Evolutionary conservation across 2,888 invertebrate genomes (phyloP).

Genomic region (Drosophila dives): DNA sequence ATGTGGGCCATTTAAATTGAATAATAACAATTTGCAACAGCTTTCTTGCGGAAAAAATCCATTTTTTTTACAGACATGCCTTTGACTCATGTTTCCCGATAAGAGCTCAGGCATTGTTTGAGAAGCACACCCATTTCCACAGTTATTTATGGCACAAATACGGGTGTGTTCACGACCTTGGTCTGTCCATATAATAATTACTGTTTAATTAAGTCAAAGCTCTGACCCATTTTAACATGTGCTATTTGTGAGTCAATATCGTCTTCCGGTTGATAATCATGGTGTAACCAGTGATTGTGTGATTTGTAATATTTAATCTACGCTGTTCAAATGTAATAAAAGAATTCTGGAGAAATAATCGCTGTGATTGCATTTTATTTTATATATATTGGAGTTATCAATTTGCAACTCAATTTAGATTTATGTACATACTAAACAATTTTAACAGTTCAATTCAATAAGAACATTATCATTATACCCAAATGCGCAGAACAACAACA

Average conservation of each 20-base stretch:
- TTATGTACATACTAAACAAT: constrained; percentile 21
- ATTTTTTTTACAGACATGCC: not conserved
- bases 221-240: constrained; percentile 38
- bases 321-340: not conserved
- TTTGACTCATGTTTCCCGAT: constrained; percentile 35
- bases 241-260: constrained; percentile 35
- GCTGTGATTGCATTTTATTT: constrained; percentile 6
- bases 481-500: constrained; percentile 29
- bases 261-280: constrained; percentile 19
- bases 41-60: not conserved
- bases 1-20: constrained; percentile 49
- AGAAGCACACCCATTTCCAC: constrained; percentile 32
- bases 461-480: constrained; percentile 42
- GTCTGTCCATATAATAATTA: constrained; percentile 19
- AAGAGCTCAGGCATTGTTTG: constrained; percentile 18
- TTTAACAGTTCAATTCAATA: constrained; percentile 66
- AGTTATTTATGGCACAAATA: constrained; percentile 6
- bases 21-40: constrained; percentile 46
- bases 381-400: constrained; percentile 16
- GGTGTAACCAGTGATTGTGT: constrained; percentile 12
- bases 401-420: constrained; percentile 35
- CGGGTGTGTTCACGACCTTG: constrained; percentile 31
- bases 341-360: not conserved
- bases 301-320: not conserved
- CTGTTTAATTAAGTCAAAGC: constrained; percentile 28